phyloP scores from a whole-genome alignment of 2,888 invertebrate species.

The Cistogaster globosa region DNA sequence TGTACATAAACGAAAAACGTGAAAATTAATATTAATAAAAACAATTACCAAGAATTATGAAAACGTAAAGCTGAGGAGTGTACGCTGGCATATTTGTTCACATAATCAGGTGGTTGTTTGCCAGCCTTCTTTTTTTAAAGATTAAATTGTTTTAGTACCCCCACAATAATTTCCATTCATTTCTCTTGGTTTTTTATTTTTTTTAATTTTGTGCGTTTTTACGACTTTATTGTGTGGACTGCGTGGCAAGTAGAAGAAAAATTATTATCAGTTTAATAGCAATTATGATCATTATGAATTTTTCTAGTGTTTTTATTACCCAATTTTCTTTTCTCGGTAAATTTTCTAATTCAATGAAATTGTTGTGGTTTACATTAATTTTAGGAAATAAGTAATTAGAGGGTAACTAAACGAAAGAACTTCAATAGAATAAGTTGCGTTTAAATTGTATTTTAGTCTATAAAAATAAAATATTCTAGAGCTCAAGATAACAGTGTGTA shows the following conservation, averaged over 20 bases:
- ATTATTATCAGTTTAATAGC: constrained; percentile 42
- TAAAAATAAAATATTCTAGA: neutral
- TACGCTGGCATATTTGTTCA: constrained; percentile 47
- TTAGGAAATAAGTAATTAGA: constrained; percentile 44
- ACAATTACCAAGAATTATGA: constrained; percentile 69
- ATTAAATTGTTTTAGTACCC: constrained; percentile 6
- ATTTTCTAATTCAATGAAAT: constrained; percentile 66
- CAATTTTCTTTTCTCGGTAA: constrained; percentile 79
- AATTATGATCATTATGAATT: constrained; percentile 65
- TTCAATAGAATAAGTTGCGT: neutral
- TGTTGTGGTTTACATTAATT: constrained; percentile 68
- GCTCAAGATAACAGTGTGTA: too few relatives aligned
- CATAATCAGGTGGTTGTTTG: constrained; percentile 69
- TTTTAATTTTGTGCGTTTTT: constrained; percentile 22
- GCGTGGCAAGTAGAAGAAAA: neutral
- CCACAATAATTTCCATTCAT: neutral
- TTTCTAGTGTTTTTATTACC: constrained; percentile 77
- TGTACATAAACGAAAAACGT: constrained; percentile 5
- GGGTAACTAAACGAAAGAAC: neutral
- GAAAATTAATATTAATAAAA: constrained; percentile 41
- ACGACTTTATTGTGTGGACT: constrained; percentile 47
- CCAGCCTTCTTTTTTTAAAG: neutral
- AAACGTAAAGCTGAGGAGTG: constrained; percentile 35
- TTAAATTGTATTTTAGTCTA: neutral
- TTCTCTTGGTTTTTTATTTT: neutral